These are phyloP conservation scores for Pristionchus japonicus DNA, from an alignment of 2,888 invertebrate species.

Conservation along the genomic window DNA sequence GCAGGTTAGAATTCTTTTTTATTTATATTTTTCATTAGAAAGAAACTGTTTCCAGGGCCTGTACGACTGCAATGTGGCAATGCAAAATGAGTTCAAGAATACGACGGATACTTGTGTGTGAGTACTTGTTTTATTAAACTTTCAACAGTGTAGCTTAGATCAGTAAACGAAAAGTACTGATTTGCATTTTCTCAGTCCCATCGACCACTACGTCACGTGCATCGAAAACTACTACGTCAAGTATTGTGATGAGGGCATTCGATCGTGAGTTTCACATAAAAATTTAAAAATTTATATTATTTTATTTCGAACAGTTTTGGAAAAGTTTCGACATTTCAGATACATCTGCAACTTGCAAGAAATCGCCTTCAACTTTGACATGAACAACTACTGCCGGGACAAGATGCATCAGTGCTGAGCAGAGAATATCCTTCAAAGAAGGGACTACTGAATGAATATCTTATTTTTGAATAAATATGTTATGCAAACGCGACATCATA, in stretches of 20 bases:
- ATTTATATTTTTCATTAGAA: no score
- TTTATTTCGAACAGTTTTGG: no score
- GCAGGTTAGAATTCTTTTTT: neutral
- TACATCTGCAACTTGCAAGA: slow-evolving; percentile 33
- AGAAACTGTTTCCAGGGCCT: neutral
- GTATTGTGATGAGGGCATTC: slow-evolving; percentile 3
- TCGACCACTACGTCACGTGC: neutral
- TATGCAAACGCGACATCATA: no score
- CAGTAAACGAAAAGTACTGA: no score
- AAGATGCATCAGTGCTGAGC: neutral
- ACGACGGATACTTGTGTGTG: neutral
- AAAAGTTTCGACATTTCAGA: neutral
- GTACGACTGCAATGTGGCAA: neutral
- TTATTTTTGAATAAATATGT: no score
- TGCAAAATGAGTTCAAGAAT: neutral
- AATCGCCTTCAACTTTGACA: slow-evolving; percentile 32
- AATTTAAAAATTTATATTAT: no score
- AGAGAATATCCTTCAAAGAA: no score
- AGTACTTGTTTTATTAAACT: neutral
- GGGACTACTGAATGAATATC: no score
- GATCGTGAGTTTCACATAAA: neutral
- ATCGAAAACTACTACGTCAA: slow-evolving; percentile 19
- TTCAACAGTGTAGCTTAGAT: neutral
- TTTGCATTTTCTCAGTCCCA: neutral
- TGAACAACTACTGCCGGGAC: neutral